These are phyloP conservation scores for Drosophila diplacantha DNA, from an alignment of 2,888 invertebrate species.

Conservation along the genomic window DNA sequence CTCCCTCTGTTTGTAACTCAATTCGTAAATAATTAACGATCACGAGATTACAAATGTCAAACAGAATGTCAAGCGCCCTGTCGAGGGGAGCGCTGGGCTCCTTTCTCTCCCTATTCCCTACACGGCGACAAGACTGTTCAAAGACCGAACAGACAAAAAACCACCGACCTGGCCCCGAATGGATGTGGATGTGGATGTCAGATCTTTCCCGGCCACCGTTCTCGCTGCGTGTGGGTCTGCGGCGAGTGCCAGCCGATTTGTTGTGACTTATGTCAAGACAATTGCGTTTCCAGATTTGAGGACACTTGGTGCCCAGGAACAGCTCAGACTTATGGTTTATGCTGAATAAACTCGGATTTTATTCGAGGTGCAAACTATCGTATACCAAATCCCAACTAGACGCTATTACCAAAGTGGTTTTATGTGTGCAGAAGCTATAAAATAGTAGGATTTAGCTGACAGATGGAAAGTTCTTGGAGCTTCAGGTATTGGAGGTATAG, in stretches of 20 bases:
- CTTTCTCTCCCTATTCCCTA: conserved; percentile 1
- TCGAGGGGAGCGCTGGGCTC: conserved; percentile 18
- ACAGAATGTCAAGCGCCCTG: conserved; percentile 73
- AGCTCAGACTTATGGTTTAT: background rate
- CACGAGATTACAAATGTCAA: conserved; percentile 77
- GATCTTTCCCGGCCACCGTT: conserved; percentile 20
- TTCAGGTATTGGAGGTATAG: background rate
- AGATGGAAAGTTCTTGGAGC: background rate
- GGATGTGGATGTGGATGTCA: conserved; percentile 9
- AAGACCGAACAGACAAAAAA: conserved; percentile 38
- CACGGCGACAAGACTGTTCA: conserved; percentile 46
- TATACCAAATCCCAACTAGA: conserved; percentile 49
- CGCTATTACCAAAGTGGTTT: background rate
- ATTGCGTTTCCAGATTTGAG: conserved; percentile 45
- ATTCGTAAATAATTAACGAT: conserved; percentile 77
- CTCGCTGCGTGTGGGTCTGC: conserved; percentile 64
- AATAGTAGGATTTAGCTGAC: background rate
- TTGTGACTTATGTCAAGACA: conserved; percentile 70
- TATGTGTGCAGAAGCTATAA: background rate
- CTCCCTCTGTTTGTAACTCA: conserved; percentile 57
- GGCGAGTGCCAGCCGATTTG: conserved; percentile 66
- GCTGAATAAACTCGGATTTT: conserved; percentile 3
- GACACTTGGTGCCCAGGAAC: conserved; percentile 9
- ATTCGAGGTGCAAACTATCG: conserved; percentile 15
- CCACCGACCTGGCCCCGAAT: conserved; percentile 37